A percentile compares a stretch with the other conserved stretches of the same genome.
phyloP scores from a whole-genome alignment of 2,888 invertebrate genomes.

The Thereva unica region DNA sequence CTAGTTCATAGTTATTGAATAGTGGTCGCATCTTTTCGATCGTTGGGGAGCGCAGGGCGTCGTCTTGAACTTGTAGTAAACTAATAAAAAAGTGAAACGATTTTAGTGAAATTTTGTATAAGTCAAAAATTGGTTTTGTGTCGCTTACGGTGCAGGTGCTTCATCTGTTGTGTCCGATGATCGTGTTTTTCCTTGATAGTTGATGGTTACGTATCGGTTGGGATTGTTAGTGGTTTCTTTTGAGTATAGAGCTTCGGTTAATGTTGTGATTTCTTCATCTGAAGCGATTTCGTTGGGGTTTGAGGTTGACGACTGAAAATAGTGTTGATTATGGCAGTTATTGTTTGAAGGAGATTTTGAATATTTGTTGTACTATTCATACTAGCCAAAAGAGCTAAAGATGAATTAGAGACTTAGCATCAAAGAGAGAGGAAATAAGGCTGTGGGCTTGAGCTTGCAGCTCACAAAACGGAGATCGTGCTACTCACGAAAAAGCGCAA shows the following conservation, averaged over 20 bases:
- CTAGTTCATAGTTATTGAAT: slow-evolving; percentile 84
- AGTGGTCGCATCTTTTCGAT: slow-evolving; percentile 73
- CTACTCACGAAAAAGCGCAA: too few relatives aligned
- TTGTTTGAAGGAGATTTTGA: too few relatives aligned
- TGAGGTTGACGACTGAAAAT: slow-evolving; percentile 13
- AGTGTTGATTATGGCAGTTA: background rate
- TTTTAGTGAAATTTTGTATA: background rate
- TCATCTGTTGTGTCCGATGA: slow-evolving; percentile 71
- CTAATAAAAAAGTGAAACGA: slow-evolving; percentile 58
- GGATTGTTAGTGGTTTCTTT: slow-evolving; percentile 74
- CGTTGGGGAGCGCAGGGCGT: slow-evolving; percentile 65
- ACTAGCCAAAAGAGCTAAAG: too few relatives aligned
- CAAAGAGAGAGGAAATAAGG: too few relatives aligned
- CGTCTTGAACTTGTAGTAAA: slow-evolving; percentile 67
- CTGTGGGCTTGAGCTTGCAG: too few relatives aligned
- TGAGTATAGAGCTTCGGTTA: slow-evolving; percentile 72
- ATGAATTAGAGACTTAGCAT: too few relatives aligned
- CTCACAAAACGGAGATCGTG: too few relatives aligned
- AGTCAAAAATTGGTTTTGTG: background rate
- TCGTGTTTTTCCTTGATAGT: slow-evolving; percentile 75
- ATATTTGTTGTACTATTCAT: too few relatives aligned
- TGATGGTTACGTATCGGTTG: slow-evolving; percentile 69
- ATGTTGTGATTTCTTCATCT: slow-evolving; percentile 67
- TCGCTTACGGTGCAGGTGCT: slow-evolving; percentile 74
- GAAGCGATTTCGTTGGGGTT: slow-evolving; percentile 55